Percentiles rank a stretch among this genome's conserved stretches.
Evolutionary conservation across 2,797 vertebrate genomes (phyloP).

Genomic region (Taeniopygia guttata): DNA sequence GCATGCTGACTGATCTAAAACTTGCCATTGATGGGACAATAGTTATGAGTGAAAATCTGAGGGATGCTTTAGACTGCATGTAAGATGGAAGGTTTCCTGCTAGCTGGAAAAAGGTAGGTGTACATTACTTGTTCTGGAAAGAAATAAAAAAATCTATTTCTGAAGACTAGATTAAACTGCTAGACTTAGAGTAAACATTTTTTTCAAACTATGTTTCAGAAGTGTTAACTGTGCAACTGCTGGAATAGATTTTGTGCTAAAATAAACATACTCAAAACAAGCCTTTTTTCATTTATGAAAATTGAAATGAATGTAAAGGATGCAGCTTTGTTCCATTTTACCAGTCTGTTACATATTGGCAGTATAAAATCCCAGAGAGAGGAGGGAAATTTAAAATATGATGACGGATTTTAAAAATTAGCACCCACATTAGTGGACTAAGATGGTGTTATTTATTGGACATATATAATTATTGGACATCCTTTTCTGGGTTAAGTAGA

Average conservation of each 20-base stretch:
- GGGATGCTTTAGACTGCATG: constrained; percentile 93
- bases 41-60: constrained; percentile 92
- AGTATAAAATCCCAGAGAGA: not conserved
- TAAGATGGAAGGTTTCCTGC: constrained; percentile 89
- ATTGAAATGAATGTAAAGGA: not conserved
- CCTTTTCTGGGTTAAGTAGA: not conserved
- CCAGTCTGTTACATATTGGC: not conserved
- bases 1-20: constrained; percentile 88
- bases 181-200: not conserved
- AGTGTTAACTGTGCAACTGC: not conserved
- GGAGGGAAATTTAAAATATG: not conserved
- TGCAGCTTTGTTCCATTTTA: not conserved
- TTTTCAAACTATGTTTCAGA: not conserved
- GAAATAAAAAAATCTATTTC: not conserved
- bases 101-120: constrained; percentile 88
- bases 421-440: not conserved
- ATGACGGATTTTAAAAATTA: not conserved
- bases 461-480: not conserved
- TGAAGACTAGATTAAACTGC: not conserved
- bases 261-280: not conserved
- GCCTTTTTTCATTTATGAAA: not conserved
- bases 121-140: not conserved
- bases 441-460: not conserved
- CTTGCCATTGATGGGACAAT: constrained; percentile 93
- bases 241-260: not conserved